A percentile compares a stretch with the other conserved stretches of the same genome.
Conservation (phyloP, 2,113 vertebrate genomes). For the Diadophis punctatus region DNA sequence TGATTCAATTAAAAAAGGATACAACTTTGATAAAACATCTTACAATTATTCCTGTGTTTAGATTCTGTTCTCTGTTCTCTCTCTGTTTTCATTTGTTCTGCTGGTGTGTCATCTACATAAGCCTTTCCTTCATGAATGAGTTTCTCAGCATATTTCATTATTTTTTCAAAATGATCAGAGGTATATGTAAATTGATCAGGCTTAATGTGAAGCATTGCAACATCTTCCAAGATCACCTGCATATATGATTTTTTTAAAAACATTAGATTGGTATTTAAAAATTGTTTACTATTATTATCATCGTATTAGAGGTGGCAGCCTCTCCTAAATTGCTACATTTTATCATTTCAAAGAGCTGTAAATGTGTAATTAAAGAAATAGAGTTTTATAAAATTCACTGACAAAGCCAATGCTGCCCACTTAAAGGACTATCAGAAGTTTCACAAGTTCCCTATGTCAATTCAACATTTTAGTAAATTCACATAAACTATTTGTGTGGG, state of each 20-base stretch:
- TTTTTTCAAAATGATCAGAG: constrained; percentile 90
- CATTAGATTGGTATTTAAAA: not conserved
- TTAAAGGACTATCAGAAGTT: not conserved
- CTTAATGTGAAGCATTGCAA: constrained; percentile 92
- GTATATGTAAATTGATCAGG: constrained; percentile 98
- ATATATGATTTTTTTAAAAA: constrained; percentile 22
- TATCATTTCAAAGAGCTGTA: not conserved
- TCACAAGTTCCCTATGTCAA: not conserved
- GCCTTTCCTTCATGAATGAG: constrained; percentile 89
- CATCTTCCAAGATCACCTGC: constrained; percentile 96
- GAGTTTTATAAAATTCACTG: not conserved
- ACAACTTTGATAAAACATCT: constrained; percentile 46
- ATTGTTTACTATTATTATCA: not conserved
- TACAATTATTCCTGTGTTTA: constrained; percentile 86
- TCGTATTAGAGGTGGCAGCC: not conserved
- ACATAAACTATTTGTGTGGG: not conserved
- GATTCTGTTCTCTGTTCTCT: constrained; percentile 91
- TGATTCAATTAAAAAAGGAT: not conserved
- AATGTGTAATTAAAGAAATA: not conserved
- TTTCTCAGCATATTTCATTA: constrained; percentile 85
- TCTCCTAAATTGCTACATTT: not conserved
- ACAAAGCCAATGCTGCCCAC: not conserved
- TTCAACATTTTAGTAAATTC: not conserved
- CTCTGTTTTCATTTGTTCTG: constrained; percentile 93
- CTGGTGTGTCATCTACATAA: constrained; percentile 90